Evolutionary conservation across 2,113 vertebrate genomes (phyloP), one percentile per base, ranked within the genome.

Genomic region (Orycteropus afer): DNA sequence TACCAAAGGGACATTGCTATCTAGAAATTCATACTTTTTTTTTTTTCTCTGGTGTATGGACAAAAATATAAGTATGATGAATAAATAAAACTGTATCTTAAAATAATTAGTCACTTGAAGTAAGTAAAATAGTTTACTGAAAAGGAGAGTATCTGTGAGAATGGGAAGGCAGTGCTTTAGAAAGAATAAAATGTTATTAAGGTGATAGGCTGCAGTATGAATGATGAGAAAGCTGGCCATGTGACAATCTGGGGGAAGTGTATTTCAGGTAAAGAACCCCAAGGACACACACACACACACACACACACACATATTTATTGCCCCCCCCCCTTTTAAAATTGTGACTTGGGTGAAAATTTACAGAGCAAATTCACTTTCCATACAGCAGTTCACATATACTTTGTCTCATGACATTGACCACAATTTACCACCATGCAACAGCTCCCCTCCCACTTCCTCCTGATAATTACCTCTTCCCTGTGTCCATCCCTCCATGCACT

Each of bases 71-170:
- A 53, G 9, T 13, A 22, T 42, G 82, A 63, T 57, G 74, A 65
- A 40, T 34, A 74, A 86, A 55, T 78, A 69, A 42, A 91, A 55
- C 78, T 14, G 2, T 61, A 34, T 82, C 23, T 95, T 29, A 90
- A 96, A 73, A 67, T 88, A 45, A 88, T 67, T 53, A 49, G 49
- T 76, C 53, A 29, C 94, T 84, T 88, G 80, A 81, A 42, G 18
- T 74, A 74, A 76, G 69, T 11, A n/a, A 47, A 80, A 82, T 25
- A 5, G 3, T 53, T 17, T 11, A 59, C 20, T 73, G 20, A 18
- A 51, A 83, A 89, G 23, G 32, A 23, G 8, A 57, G 29, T 49
- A 49, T 69, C 9, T 45, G n/a, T 0, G 11, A 45, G 65, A 25
- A 20, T 84, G 29, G 42, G 37, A 34, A 20, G 51, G 32, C 59